Conservation (phyloP, 2,113 vertebrate genomes). For the Clarias batrachus region DNA sequence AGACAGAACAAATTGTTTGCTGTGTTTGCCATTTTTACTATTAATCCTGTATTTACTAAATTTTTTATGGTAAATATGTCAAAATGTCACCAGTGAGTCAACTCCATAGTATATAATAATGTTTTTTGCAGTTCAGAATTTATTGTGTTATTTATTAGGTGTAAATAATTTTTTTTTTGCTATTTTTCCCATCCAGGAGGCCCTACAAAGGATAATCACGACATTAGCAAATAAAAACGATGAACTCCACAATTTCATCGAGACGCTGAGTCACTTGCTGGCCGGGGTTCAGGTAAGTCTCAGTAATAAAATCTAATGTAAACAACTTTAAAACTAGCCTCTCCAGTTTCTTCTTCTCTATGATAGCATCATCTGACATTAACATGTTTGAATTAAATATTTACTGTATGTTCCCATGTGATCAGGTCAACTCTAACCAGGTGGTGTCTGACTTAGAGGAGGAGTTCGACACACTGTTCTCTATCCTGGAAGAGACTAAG, state of each 20-base stretch:
- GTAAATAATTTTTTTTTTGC: neutral
- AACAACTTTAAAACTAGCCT: neutral
- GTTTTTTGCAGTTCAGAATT: neutral
- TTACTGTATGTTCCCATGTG: conserved; percentile 10
- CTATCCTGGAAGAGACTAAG: conserved; percentile 82
- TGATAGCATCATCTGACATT: neutral
- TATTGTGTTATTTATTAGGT: neutral
- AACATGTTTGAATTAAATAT: neutral
- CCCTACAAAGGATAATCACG: conserved; percentile 86
- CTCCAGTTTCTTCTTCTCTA: neutral
- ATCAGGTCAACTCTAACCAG: conserved; percentile 84
- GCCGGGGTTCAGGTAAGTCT: conserved; percentile 82
- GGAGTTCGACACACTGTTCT: conserved; percentile 85
- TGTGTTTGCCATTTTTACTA: neutral
- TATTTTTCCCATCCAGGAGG: conserved; percentile 75
- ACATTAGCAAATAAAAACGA: conserved; percentile 89
- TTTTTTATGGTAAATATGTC: neutral
- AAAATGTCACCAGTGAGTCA: neutral
- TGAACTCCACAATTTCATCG: conserved; percentile 89
- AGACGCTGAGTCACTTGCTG: conserved; percentile 78
- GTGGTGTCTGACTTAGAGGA: conserved; percentile 85
- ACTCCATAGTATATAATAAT: neutral
- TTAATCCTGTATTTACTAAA: neutral
- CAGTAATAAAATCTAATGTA: neutral
- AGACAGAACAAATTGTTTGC: neutral